Percentiles rank a stretch among this genome's conserved stretches.
Evolutionary conservation across 2,797 vertebrate species (phyloP).

Genomic region (Platalea minor): DNA sequence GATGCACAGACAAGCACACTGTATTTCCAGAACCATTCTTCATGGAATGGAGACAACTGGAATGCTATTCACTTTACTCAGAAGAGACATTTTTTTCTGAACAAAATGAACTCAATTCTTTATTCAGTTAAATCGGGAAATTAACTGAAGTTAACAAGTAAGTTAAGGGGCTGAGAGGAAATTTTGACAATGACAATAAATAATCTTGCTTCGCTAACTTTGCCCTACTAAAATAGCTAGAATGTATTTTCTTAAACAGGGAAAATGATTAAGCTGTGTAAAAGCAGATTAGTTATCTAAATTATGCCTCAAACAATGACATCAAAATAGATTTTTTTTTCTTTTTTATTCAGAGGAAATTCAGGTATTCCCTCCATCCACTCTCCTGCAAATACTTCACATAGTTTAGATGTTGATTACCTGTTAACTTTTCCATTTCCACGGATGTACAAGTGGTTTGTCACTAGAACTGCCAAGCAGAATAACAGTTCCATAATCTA

Average conservation of each 20-base stretch:
- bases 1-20: not conserved
- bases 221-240: not conserved
- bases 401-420: not conserved
- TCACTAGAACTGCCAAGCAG: not conserved
- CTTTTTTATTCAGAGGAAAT: not conserved
- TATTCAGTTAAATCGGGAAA: conserved; percentile 18
- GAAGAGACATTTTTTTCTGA: not conserved
- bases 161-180: conserved; percentile 21
- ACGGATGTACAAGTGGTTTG: not conserved
- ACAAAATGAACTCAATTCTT: conserved; percentile 23
- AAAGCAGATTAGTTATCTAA: not conserved
- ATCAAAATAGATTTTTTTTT: not conserved
- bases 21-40: not conserved
- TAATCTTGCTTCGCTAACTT: not conserved
- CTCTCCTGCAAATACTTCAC: not conserved
- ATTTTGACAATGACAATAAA: conserved; percentile 28
- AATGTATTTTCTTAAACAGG: not conserved
- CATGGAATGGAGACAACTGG: not conserved
- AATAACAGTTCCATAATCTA: not conserved
- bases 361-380: not conserved
- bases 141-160: conserved; percentile 42
- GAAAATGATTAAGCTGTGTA: not conserved
- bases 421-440: not conserved
- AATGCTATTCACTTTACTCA: not conserved
- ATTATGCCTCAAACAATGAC: not conserved